phyloP scores from a whole-genome alignment of 2,797 vertebrate genomes.

The Simalia tracyae region DNA sequence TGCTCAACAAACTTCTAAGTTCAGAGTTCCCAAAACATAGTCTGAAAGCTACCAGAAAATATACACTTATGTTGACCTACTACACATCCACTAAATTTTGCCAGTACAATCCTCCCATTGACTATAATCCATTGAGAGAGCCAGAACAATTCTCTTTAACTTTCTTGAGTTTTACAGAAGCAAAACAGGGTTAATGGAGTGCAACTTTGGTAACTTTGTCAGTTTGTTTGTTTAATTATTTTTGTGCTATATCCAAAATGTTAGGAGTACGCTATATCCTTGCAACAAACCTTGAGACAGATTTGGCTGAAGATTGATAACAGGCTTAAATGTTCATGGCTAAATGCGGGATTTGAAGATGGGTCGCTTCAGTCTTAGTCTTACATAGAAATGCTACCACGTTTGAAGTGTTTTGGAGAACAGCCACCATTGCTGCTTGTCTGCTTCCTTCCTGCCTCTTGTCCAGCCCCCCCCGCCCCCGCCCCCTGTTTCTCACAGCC shows the following conservation, averaged over 20 bases:
- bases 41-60: background rate
- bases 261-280: background rate
- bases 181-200: background rate
- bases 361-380: background rate
- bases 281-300: background rate
- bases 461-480: background rate
- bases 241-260: background rate
- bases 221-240: background rate
- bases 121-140: background rate
- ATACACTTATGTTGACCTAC: background rate
- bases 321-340: background rate
- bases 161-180: background rate
- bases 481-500: too few relatives aligned
- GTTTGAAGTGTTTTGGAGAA: background rate
- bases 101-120: background rate
- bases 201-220: background rate
- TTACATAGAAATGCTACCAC: background rate
- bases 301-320: background rate
- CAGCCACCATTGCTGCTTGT: background rate
- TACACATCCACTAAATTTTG: background rate
- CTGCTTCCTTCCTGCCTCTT: background rate
- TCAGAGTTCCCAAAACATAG: background rate
- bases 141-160: background rate
- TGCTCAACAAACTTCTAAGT: background rate
- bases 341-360: background rate